Conservation (phyloP, 2,113 vertebrate species). For the Leucosticte australis region DNA sequence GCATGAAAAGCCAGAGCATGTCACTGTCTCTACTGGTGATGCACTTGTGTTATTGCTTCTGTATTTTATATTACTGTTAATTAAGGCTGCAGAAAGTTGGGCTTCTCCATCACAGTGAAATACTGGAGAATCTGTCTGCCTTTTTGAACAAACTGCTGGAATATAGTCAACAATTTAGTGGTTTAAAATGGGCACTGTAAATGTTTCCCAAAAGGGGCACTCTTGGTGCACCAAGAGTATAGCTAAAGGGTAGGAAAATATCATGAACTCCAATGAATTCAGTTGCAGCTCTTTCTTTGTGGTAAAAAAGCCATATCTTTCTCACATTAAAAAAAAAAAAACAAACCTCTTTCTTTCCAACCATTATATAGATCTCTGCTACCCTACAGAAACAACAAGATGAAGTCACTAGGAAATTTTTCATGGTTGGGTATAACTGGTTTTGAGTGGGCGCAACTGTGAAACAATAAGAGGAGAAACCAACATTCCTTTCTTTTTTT, state of each 20-base stretch:
- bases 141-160: not conserved
- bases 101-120: not conserved
- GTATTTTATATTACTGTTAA: not conserved
- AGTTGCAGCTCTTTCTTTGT: not conserved
- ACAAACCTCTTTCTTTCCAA: not conserved
- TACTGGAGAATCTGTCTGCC: not conserved
- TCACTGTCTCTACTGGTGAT: not conserved
- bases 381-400: not conserved
- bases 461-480: not conserved
- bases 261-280: not conserved
- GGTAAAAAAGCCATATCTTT: not conserved
- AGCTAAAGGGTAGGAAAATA: not conserved
- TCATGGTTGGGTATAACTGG: fast-evolving
- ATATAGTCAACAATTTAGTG: not conserved
- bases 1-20: not conserved
- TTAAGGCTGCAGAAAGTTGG: not conserved
- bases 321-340: not conserved
- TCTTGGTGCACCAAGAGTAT: not conserved
- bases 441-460: not conserved
- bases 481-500: not conserved
- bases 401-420: not conserved
- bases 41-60: not conserved
- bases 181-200: not conserved
- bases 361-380: not conserved
- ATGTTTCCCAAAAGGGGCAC: not conserved